Evolutionary conservation across 2,888 invertebrate genomes (phyloP).

Genomic region (Yponomeuta evonymella): DNA sequence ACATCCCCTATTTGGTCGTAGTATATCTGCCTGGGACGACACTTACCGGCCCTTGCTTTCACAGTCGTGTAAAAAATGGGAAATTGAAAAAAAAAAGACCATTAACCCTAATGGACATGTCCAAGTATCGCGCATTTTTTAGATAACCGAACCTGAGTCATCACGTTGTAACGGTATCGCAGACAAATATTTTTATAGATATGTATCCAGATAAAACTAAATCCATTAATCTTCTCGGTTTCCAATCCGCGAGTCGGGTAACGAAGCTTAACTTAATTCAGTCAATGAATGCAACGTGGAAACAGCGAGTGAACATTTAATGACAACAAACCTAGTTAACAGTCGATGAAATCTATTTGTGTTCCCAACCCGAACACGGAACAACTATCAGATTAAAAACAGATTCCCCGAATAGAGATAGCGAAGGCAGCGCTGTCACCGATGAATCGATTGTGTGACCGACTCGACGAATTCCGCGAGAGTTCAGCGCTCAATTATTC

Average conservation of each 20-base stretch:
- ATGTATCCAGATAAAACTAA: conserved; percentile 1
- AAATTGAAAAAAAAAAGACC: too few relatives aligned
- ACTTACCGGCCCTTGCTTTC: too few relatives aligned
- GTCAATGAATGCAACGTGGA: neutral
- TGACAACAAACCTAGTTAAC: neutral
- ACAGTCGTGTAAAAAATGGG: too few relatives aligned
- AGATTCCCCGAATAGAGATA: neutral
- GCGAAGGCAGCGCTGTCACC: conserved; percentile 1
- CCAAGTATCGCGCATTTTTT: too few relatives aligned
- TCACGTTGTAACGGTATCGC: too few relatives aligned
- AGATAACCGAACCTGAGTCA: too few relatives aligned
- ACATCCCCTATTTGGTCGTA: too few relatives aligned
- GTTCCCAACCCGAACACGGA: neutral
- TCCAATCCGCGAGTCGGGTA: neutral
- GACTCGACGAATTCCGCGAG: neutral
- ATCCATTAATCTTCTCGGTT: neutral
- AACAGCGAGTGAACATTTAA: neutral
- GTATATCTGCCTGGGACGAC: too few relatives aligned
- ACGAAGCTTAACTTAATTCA: neutral
- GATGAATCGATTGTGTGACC: neutral
- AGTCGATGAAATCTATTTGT: neutral
- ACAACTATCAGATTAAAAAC: conserved; percentile 1
- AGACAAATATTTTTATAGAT: conserved; percentile 15
- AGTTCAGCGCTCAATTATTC: neutral
- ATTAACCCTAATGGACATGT: too few relatives aligned